A percentile compares a stretch with the other conserved stretches of the same genome.
These are phyloP conservation scores for Dermatemys mawii DNA, from an alignment of 2,113 vertebrate species.

Conservation along the genomic window DNA sequence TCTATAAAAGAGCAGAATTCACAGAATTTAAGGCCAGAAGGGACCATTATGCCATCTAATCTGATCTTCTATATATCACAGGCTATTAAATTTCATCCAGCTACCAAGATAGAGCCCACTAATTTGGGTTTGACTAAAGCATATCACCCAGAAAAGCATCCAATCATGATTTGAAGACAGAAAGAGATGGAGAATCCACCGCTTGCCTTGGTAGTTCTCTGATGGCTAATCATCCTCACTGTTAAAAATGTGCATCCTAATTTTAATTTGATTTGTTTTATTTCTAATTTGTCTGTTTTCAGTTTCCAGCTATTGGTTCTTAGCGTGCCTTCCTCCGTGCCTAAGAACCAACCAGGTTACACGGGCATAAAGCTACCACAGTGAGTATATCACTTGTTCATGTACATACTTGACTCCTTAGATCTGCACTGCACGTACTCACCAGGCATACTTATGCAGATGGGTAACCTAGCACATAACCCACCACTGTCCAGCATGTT, in stretches of 20 bases:
- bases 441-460: background rate
- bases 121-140: background rate
- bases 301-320: background rate
- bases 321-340: background rate
- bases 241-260: background rate
- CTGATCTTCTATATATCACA: background rate
- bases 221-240: background rate
- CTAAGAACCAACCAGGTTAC: no score
- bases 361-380: background rate
- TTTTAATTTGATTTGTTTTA: background rate
- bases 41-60: background rate
- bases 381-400: background rate
- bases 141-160: background rate
- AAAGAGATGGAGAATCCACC: background rate
- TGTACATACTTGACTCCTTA: background rate
- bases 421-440: background rate
- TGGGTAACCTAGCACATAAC: background rate
- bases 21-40: background rate
- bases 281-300: background rate
- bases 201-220: background rate
- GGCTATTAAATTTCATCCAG: background rate
- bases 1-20: background rate
- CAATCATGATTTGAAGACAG: background rate
- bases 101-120: background rate
- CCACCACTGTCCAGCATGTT: background rate